Conservation (phyloP, 2,113 vertebrate genomes). For the Coryphaenoides rupestris region DNA sequence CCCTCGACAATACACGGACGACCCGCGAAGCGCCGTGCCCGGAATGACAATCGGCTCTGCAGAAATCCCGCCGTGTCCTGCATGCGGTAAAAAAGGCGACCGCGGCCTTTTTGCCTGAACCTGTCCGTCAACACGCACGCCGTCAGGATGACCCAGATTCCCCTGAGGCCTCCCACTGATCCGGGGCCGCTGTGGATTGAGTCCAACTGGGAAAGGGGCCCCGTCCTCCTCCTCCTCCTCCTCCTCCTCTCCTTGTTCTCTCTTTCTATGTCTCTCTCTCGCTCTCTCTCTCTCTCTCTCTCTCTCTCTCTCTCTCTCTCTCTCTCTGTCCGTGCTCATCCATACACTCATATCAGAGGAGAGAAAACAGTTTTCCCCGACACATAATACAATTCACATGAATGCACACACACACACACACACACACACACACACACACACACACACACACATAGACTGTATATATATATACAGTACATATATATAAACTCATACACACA, state of each 20-base stretch:
- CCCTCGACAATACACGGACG: slow-evolving; percentile 15
- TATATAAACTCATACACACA: no score
- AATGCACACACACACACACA: no score
- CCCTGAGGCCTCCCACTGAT: slow-evolving; percentile 50
- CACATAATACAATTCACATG: slow-evolving; percentile 19
- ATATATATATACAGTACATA: no score
- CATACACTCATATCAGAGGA: neutral
- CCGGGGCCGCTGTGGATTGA: slow-evolving; percentile 53
- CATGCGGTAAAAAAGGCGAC: slow-evolving; percentile 35
- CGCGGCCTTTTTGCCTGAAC: slow-evolving; percentile 50
- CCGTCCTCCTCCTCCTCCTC: no score
- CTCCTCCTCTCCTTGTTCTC: no score
- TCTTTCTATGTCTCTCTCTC: no score
- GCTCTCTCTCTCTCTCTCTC: no score
- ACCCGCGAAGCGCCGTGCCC: slow-evolving; percentile 11
- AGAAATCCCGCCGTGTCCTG: slow-evolving; percentile 23
- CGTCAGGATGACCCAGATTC: slow-evolving; percentile 54
- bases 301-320: no score
- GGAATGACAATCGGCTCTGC: slow-evolving; percentile 26
- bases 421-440: neutral
- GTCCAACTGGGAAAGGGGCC: no score
- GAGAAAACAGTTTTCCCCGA: slow-evolving; percentile 39
- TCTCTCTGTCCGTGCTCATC: no score
- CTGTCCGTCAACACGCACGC: slow-evolving; percentile 55
- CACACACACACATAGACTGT: neutral